phyloP scores from a whole-genome alignment of 2,113 vertebrate genomes.

The Motacilla alba region DNA sequence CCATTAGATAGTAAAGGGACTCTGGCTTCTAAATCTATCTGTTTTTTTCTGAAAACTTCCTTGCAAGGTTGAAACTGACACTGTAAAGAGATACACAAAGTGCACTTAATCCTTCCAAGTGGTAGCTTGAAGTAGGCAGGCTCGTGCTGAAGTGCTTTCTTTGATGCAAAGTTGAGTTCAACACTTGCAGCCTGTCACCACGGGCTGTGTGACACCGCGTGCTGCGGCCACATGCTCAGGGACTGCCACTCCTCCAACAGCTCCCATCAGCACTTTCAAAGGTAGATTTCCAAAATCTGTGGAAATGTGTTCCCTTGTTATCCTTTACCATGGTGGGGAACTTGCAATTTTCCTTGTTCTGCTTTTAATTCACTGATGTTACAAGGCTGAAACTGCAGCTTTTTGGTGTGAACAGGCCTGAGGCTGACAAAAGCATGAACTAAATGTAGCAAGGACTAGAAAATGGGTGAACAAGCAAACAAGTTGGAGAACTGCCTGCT shows the following conservation, averaged over 20 bases:
- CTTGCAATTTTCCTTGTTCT: not conserved
- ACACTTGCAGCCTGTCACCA: not conserved
- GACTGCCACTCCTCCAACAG: not conserved
- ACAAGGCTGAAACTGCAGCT: not conserved
- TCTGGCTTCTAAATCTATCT: not conserved
- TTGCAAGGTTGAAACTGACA: not conserved
- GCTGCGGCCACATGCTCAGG: not conserved
- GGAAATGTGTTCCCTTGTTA: not conserved
- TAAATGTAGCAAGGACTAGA: not conserved
- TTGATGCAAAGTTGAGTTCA: not conserved
- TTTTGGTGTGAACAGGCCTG: not conserved
- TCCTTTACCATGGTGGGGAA: not conserved
- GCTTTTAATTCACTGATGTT: not conserved
- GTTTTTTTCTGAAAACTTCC: not conserved
- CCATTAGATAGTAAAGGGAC: not conserved
- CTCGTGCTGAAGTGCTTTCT: not conserved
- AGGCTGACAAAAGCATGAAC: not conserved
- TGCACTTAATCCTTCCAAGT: slow-evolving; percentile 14
- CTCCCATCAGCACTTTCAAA: accelerated
- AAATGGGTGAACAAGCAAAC: not conserved
- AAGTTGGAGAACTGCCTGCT: not conserved
- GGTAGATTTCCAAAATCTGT: not conserved
- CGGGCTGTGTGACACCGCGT: accelerated
- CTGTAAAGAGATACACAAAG: not conserved
- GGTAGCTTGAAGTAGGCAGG: not conserved